Evolutionary conservation across 2,797 vertebrate species (phyloP), one percentile per base, ranked within the genome.

Genomic region (Peromyscus aztecus): DNA sequence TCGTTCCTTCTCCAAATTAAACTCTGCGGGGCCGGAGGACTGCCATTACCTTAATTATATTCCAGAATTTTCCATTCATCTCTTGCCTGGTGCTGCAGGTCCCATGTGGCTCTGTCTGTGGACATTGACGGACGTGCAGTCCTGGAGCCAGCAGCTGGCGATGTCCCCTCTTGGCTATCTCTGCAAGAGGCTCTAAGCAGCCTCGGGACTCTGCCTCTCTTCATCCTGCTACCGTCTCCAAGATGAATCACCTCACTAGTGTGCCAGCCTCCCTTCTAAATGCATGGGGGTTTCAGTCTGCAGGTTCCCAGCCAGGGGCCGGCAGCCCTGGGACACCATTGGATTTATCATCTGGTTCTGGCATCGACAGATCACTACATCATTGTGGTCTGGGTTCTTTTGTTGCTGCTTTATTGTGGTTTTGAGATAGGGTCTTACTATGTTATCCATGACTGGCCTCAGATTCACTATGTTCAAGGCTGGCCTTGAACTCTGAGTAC

Each of bases 51-150:
- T 89, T 95, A 93, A 96, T 97, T 90, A 89, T 69, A 71, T 91
- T 96, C 96, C 98, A 40, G 24, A 96, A 84, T 40, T 34, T 92
- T 82, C 96, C 98, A 67, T 91, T 73, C 78, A 71, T 96, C 94
- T 94, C 73, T 17, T 0, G n/a, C 77, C 89, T 17, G 55, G 80
- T 1, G 10, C 83, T 24, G 12, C 2, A 0, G 43, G 55, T 40
- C 83, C 86, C 29, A 0, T 59, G 63, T 1, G 7, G 81, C 2
- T 2, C 34, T 4, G 75, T 71, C 34, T 34, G 34, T 21, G 34
- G 0, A 27, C 29, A 0, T 2, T 34, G 31, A 21, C 21, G 93
- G 69, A 77, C 16, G 40, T 69, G 0, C 23, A 0, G 9, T 1
- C 40, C 59, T 0, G 49, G 69, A n/a, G 2, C 59, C 46, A 1